Base-by-base conservation (phyloP, 2,113 vertebrate species). In the Anseranas semipalmata region DNA sequence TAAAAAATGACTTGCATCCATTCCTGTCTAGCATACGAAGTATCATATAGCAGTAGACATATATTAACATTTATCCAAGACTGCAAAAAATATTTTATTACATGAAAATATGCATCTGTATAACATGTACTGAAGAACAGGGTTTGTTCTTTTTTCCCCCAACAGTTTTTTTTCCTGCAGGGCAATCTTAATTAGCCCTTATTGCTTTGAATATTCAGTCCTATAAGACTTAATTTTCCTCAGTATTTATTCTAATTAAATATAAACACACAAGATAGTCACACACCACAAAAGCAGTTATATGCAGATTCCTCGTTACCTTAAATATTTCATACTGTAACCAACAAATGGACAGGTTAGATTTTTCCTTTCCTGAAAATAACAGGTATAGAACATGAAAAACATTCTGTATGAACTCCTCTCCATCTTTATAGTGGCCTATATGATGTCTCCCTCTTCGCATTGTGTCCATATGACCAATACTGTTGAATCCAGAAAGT, bases 241-340 rank as follows among this genome's bases (percentile, higher is more conserved):
- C n/a, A 67, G 8, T 30, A 52, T 32, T 63, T 89, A 43, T 52
- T 81, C 77, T 65, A 15, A 63, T 50, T 66, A 24, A 71, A 10
- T 19, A 74, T 13, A 65, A 92, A 59, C 13, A 50, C 3, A 75
- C 16, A 71, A 90, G 16, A 85, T 90, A 91, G 10, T 6, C 32
- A 90, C 32, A 67, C n/a, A 66, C 53, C 72, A 78, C 19, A 39
- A 13, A 43, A 71, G 13, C 25, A 5, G 55, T 32, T 59, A 10
- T 21, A 58, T 14, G 60, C 37, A 91, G 52, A 85, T 21, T 67
- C 13, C 22, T 46, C 45, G 58, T 95, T 96, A 99, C 99, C 99
- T 99, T 99, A 7, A 98, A 98, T 77, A 98, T 98, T 98, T 99
- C 99, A 21, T 99, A 99, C 89, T 95, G 98, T n/a, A 99, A 95